These are phyloP conservation scores for Grammomys dolichurus DNA, from an alignment of 2,113 vertebrate genomes.

Conservation along the genomic window DNA sequence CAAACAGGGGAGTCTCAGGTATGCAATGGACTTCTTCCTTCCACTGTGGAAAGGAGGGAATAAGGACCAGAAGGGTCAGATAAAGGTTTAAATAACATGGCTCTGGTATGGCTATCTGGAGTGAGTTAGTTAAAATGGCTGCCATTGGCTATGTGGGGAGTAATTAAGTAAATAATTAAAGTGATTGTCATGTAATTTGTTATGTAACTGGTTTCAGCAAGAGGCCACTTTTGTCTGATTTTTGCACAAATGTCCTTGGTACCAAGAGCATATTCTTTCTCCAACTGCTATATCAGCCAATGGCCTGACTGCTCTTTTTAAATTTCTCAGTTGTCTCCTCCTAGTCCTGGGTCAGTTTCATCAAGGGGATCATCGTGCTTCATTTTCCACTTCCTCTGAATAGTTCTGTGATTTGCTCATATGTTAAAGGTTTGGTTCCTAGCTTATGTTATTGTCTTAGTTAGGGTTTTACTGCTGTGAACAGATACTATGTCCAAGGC, in stretches of 20 bases:
- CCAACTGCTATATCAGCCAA: not conserved
- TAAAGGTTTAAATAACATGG: not conserved
- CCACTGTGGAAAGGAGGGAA: not conserved
- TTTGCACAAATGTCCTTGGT: not conserved
- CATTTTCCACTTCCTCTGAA: slow-evolving; percentile 14
- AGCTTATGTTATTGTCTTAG: too few species aligned
- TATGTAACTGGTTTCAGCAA: not conserved
- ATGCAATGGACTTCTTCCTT: slow-evolving; percentile 17
- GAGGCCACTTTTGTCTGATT: not conserved
- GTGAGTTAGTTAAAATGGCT: slow-evolving; percentile 2
- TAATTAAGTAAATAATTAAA: not conserved
- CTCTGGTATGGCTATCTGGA: not conserved
- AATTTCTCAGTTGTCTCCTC: not conserved
- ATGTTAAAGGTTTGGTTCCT: not conserved
- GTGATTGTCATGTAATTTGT: not conserved
- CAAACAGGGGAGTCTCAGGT: slow-evolving; percentile 44
- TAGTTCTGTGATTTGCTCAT: not conserved
- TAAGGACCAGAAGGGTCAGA: not conserved
- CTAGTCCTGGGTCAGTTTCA: not conserved
- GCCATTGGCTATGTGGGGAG: not conserved
- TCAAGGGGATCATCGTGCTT: slow-evolving; percentile 9
- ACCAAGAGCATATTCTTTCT: not conserved
- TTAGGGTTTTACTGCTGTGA: too few species aligned
- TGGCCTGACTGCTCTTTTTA: too few species aligned
- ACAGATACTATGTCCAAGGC: too few species aligned